These are phyloP conservation scores for Prochilodus magdalenae DNA, from an alignment of 2,113 vertebrate genomes.

Conservation along the genomic window DNA sequence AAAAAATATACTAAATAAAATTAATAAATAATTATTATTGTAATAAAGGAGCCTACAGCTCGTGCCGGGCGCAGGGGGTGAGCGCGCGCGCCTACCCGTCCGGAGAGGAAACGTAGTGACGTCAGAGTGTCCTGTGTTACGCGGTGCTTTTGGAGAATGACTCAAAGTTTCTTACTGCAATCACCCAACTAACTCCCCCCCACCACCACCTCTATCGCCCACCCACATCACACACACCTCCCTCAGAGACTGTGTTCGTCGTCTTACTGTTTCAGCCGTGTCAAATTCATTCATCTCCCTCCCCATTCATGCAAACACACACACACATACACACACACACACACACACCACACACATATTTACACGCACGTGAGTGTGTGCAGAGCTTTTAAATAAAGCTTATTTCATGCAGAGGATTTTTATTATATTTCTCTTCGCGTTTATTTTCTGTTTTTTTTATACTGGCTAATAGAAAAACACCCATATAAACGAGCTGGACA, in stretches of 20 bases:
- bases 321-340: slow-evolving; percentile 34
- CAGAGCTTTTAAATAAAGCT: too few relatives aligned
- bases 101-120: slow-evolving; percentile 34
- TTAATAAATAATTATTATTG: too few relatives aligned
- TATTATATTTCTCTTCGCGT: too few relatives aligned
- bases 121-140: slow-evolving; percentile 23
- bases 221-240: background rate
- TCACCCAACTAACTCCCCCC: background rate
- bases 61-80: too few relatives aligned
- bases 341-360: slow-evolving; percentile 52
- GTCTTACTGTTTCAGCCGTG: background rate
- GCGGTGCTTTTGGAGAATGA: slow-evolving; percentile 36
- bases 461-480: too few relatives aligned
- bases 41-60: too few relatives aligned
- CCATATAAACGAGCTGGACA: too few relatives aligned
- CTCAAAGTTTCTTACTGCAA: slow-evolving; percentile 33
- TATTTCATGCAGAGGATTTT: too few relatives aligned
- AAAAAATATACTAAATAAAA: background rate
- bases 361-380: slow-evolving; percentile 15
- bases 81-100: too few relatives aligned
- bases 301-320: slow-evolving; percentile 1
- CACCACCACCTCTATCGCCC: too few relatives aligned
- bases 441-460: too few relatives aligned
- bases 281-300: slow-evolving; percentile 1
- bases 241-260: background rate